These are phyloP conservation scores for Lasioglossum leucozonium DNA, from an alignment of 2,888 invertebrate genomes.

Conservation along the genomic window DNA sequence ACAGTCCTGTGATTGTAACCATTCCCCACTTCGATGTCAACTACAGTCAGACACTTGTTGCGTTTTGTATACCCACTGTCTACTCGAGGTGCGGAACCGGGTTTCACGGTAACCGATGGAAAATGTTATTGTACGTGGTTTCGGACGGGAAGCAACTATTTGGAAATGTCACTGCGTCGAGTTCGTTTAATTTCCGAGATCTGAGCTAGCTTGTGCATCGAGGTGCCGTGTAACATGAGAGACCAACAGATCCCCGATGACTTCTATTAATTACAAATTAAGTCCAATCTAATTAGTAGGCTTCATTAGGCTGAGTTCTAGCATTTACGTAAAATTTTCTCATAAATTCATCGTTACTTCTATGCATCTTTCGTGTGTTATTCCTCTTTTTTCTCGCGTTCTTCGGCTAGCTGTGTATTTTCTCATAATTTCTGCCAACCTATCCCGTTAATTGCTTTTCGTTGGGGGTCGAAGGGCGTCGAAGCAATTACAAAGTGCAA, in stretches of 20 bases:
- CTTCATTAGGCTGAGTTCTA: not conserved
- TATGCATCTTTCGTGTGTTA: not conserved
- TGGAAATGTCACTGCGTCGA: not conserved
- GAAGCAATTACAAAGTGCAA: not conserved
- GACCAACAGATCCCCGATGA: not conserved
- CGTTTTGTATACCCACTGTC: not conserved
- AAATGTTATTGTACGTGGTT: constrained; percentile 1
- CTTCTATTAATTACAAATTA: not conserved
- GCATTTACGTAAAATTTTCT: not conserved
- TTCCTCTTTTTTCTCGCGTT: not conserved
- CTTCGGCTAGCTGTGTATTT: not conserved
- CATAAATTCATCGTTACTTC: not conserved
- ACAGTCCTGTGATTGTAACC: not conserved
- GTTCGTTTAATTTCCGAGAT: not conserved
- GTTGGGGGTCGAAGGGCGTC: not conserved
- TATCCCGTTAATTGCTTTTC: not conserved
- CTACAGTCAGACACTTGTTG: constrained; percentile 9
- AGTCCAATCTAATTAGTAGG: not conserved
- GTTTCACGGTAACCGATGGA: not conserved
- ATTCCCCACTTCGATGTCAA: constrained; percentile 5
- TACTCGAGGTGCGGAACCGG: not conserved
- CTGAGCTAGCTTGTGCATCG: not conserved
- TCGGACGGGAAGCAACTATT: not conserved
- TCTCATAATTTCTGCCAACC: not conserved
- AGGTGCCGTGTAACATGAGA: not conserved